A percentile compares a stretch with the other conserved stretches of the same genome.
phyloP scores from a whole-genome alignment of 2,888 invertebrate species.

The Ophion costatus region DNA sequence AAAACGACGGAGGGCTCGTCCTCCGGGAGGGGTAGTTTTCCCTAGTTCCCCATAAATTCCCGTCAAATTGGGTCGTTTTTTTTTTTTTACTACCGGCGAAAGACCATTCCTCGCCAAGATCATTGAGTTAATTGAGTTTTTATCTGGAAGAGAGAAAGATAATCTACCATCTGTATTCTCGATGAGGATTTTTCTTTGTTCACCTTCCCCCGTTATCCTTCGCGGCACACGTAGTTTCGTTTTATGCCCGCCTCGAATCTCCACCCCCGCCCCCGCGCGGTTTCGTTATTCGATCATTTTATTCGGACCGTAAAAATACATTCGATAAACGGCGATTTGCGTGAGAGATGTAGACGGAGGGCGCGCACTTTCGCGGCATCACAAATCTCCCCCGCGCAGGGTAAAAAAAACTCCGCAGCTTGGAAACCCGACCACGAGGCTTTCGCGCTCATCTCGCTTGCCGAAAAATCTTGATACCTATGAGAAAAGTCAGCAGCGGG shows the following conservation, averaged over 20 bases:
- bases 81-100: conserved; percentile 36
- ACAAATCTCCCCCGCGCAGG: conserved; percentile 32
- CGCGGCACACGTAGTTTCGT: conserved; percentile 4
- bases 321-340: conserved; percentile 53
- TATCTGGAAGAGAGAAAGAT: conserved; percentile 30
- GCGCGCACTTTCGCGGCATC: neutral
- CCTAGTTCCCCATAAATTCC: neutral
- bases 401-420: conserved; percentile 51
- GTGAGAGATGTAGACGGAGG: neutral
- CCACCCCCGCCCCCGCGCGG: neutral
- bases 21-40: conserved; percentile 6
- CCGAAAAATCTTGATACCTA: conserved; percentile 57
- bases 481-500: conserved; percentile 44
- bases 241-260: neutral
- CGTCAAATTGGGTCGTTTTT: neutral
- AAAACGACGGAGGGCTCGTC: neutral
- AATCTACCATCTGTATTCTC: conserved; percentile 30
- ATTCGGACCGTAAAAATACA: conserved; percentile 54
- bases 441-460: conserved; percentile 44
- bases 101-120: conserved; percentile 27
- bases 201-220: conserved; percentile 12
- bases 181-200: conserved; percentile 34
- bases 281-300: conserved; percentile 47
- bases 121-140: conserved; percentile 47
- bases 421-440: conserved; percentile 30